phyloP scores from a whole-genome alignment of 2,113 vertebrate species.

The Drymodes brunneopygia region DNA sequence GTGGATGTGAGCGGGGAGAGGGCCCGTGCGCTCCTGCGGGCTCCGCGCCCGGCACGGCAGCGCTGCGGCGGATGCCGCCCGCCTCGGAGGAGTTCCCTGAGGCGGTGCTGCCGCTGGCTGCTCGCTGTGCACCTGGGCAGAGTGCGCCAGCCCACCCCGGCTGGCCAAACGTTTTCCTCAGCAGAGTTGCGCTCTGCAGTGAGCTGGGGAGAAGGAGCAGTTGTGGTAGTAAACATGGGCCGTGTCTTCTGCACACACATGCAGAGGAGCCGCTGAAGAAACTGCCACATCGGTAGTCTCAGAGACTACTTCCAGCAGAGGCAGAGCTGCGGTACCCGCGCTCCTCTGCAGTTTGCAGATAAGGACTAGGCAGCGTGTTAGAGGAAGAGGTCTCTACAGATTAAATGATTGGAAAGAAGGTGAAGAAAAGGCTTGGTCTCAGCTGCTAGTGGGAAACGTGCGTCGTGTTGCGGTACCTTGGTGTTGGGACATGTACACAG shows the following conservation, averaged over 20 bases:
- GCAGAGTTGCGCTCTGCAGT: neutral
- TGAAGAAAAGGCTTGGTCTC: neutral
- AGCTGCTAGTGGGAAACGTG: neutral
- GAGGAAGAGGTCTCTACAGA: neutral
- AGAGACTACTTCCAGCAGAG: too few relatives aligned
- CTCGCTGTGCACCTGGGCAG: neutral
- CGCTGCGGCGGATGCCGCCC: neutral
- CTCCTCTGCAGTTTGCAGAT: neutral
- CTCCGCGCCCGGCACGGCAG: neutral
- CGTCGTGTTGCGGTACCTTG: neutral
- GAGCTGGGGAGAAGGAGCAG: neutral
- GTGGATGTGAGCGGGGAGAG: neutral
- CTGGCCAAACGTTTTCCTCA: rapidly evolving
- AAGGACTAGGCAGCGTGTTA: neutral
- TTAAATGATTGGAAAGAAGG: neutral
- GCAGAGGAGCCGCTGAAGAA: neutral
- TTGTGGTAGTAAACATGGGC: rapidly evolving
- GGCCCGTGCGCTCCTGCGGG: neutral
- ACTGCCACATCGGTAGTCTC: neutral
- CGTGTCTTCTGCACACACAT: neutral
- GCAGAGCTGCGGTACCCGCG: neutral
- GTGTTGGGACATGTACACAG: rapidly evolving
- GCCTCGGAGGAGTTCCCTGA: neutral
- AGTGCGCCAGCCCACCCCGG: neutral
- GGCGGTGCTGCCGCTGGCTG: neutral